A percentile compares a stretch with the other conserved stretches of the same genome.
These are phyloP conservation scores for Drosophila vallismaia DNA, from an alignment of 2,888 invertebrate species.

Conservation along the genomic window DNA sequence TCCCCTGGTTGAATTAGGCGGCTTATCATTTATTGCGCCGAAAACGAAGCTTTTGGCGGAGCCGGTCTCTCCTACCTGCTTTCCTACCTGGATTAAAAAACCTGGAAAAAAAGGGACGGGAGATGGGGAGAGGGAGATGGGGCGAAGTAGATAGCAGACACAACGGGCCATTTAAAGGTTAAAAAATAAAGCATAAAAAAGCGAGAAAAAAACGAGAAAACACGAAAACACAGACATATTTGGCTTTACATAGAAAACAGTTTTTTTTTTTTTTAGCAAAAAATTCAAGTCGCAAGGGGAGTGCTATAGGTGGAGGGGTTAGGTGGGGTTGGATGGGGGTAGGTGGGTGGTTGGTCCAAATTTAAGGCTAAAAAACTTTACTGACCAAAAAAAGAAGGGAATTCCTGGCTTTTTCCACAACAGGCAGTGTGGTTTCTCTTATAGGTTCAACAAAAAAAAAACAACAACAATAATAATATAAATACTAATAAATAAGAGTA, in stretches of 20 bases:
- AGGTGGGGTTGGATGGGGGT: neutral
- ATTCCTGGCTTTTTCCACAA: neutral
- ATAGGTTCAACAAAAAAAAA: neutral
- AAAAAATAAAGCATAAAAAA: neutral
- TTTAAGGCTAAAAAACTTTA: neutral
- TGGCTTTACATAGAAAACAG: conserved; percentile 9
- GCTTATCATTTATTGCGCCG: conserved; percentile 45
- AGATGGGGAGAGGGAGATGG: no score
- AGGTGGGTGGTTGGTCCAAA: neutral
- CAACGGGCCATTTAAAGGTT: neutral
- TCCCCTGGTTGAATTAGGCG: conserved; percentile 17
- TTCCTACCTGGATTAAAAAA: neutral
- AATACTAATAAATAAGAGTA: conserved; percentile 43
- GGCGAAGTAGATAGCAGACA: neutral
- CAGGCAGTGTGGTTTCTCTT: neutral
- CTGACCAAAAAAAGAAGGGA: neutral
- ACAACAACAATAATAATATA: neutral
- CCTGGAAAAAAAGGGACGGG: neutral
- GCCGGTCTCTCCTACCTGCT: neutral
- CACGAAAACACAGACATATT: no score
- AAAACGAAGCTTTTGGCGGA: conserved; percentile 19
- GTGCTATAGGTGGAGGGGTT: neutral
- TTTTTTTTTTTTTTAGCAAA: conserved; percentile 21
- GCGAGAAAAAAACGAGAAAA: neutral
- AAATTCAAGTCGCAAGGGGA: conserved; percentile 34